Evolutionary conservation across 2,113 vertebrate species (phyloP).

Genomic region (Corynorhinus townsendii): DNA sequence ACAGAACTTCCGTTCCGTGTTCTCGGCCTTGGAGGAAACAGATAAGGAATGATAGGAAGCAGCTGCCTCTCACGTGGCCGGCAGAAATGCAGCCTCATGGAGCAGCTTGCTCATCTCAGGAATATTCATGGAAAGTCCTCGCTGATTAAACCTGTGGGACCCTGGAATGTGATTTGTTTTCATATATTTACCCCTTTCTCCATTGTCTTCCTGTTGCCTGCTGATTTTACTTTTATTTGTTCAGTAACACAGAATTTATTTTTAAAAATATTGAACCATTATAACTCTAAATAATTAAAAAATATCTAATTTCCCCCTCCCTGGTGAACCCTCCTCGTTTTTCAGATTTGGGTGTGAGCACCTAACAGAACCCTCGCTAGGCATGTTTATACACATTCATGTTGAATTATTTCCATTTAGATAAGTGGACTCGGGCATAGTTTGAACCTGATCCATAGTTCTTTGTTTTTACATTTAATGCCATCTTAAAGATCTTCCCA

Average conservation of each 20-base stretch:
- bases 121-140: constrained; percentile 6
- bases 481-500: not conserved
- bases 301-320: not conserved
- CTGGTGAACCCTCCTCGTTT: not conserved
- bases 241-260: not conserved
- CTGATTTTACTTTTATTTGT: not conserved
- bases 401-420: not conserved
- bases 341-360: not conserved
- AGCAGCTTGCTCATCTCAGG: not conserved
- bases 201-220: not conserved
- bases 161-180: not conserved
- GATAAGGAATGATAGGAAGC: constrained; percentile 59
- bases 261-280: not conserved
- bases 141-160: not conserved
- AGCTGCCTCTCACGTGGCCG: constrained; percentile 33
- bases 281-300: not conserved
- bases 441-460: not conserved
- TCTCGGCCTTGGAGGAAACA: constrained; percentile 59
- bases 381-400: not conserved
- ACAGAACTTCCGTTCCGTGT: not conserved
- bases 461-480: not conserved
- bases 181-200: not conserved
- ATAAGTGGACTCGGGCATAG: not conserved
- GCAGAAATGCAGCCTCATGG: not conserved
- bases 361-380: not conserved